These are phyloP conservation scores for Epinephelus lanceolatus DNA, from an alignment of 2,113 vertebrate species.

Conservation along the genomic window DNA sequence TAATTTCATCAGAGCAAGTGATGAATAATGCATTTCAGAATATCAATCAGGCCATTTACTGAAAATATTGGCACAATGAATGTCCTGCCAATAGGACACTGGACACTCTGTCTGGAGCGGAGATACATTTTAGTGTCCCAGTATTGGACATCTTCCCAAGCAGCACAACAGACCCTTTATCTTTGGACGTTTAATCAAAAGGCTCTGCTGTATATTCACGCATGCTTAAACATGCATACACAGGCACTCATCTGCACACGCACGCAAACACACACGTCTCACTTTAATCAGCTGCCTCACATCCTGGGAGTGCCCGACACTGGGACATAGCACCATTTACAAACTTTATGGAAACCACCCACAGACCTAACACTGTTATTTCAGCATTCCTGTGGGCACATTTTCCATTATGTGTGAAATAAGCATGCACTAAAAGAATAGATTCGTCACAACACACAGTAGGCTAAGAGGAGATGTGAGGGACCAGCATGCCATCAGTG, in stretches of 20 bases:
- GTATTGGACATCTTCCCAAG: conserved; percentile 63
- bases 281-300: conserved; percentile 70
- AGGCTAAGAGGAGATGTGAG: conserved; percentile 27
- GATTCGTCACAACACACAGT: conserved; percentile 43
- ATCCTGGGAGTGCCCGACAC: conserved; percentile 75
- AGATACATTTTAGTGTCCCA: conserved; percentile 60
- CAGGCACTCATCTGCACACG: neutral
- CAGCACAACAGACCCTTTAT: conserved; percentile 69
- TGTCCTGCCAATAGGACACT: conserved; percentile 57
- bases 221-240: conserved; percentile 32
- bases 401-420: conserved; percentile 75
- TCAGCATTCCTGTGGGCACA: conserved; percentile 73
- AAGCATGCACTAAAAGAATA: conserved; percentile 55
- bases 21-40: conserved; percentile 57
- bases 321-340: conserved; percentile 54
- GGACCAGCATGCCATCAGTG: conserved; percentile 29
- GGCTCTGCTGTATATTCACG: conserved; percentile 41
- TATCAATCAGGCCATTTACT: conserved; percentile 73
- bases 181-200: conserved; percentile 51
- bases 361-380: conserved; percentile 72
- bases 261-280: conserved; percentile 40
- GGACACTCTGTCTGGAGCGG: conserved; percentile 60
- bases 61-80: conserved; percentile 59
- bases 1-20: conserved; percentile 37
- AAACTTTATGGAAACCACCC: conserved; percentile 80